Percentiles rank a stretch among this genome's conserved stretches.
Conservation (phyloP, 2,888 invertebrate species). For the Osmoderma eremita region DNA sequence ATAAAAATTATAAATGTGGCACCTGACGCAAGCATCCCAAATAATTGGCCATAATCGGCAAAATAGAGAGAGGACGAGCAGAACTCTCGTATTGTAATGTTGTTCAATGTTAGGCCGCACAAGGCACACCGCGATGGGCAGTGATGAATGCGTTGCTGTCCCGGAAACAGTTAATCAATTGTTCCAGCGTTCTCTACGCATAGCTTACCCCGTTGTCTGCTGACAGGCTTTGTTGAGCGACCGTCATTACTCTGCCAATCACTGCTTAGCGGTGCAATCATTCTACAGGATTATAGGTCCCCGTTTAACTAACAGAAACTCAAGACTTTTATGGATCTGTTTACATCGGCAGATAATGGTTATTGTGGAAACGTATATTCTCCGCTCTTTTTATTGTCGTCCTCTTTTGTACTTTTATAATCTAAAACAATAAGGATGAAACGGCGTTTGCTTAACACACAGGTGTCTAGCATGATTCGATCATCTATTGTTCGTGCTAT, state of each 20-base stretch:
- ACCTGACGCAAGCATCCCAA: slow-evolving; percentile 24
- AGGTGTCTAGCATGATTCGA: slow-evolving; percentile 22
- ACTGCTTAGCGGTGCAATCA: slow-evolving; percentile 51
- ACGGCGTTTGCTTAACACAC: slow-evolving; percentile 30
- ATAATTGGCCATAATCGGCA: slow-evolving; percentile 38
- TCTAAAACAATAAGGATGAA: slow-evolving; percentile 35
- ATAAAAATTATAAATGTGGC: slow-evolving; percentile 22
- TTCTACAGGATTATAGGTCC: slow-evolving; percentile 41
- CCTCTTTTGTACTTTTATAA: slow-evolving; percentile 36
- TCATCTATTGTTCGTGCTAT: slow-evolving; percentile 30
- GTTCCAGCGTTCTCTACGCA: slow-evolving; percentile 57
- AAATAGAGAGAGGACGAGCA: slow-evolving; percentile 35
- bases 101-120: slow-evolving; percentile 41
- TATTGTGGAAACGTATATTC: slow-evolving; percentile 41
- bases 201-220: slow-evolving; percentile 59
- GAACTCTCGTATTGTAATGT: slow-evolving; percentile 31
- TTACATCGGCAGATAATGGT: slow-evolving; percentile 43
- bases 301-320: slow-evolving; percentile 39
- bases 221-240: slow-evolving; percentile 61
- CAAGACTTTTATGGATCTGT: slow-evolving; percentile 43
- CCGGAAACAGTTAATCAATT: slow-evolving; percentile 64
- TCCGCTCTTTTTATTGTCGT: slow-evolving; percentile 36
- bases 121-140: slow-evolving; percentile 51
- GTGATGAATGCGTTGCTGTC: slow-evolving; percentile 62
- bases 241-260: slow-evolving; percentile 64